phyloP scores from a whole-genome alignment of 2,888 invertebrate genomes.

The Conops quadrifasciatus region DNA sequence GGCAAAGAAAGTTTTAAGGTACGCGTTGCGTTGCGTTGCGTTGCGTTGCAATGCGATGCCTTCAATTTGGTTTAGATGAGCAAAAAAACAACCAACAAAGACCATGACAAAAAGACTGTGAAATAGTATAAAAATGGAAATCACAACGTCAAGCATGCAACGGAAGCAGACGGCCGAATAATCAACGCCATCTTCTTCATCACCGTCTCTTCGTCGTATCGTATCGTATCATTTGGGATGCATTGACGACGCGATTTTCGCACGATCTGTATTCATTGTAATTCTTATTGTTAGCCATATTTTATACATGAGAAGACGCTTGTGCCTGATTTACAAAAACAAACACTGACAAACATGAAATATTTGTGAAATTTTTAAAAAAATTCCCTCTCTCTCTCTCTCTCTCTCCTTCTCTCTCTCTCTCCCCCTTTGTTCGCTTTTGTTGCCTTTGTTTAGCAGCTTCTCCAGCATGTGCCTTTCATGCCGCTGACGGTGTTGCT shows the following conservation, averaged over 20 bases:
- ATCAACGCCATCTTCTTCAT: no score
- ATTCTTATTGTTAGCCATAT: constrained; percentile 48
- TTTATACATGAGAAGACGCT: constrained; percentile 8
- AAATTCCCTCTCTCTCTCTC: background rate
- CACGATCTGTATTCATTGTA: constrained; percentile 44
- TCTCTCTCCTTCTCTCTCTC: background rate
- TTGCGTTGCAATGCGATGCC: background rate
- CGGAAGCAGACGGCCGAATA: background rate
- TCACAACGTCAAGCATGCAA: constrained; percentile 1
- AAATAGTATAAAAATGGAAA: constrained; percentile 19
- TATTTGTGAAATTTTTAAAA: constrained; percentile 16
- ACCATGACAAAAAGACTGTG: constrained; percentile 13
- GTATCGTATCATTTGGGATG: background rate
- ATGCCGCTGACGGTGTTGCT: constrained; percentile 69
- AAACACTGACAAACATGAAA: background rate
- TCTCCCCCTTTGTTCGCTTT: background rate
- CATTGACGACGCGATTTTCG: constrained; percentile 51
- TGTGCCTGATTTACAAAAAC: background rate
- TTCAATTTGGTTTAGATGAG: background rate
- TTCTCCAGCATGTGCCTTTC: constrained; percentile 82
- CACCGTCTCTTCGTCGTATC: no score
- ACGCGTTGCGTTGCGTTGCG: no score
- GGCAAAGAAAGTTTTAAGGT: no score
- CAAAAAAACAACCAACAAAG: background rate
- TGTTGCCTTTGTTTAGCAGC: constrained; percentile 68